Conservation (phyloP, 2,113 vertebrate species). For the Vulpes ferrilata region DNA sequence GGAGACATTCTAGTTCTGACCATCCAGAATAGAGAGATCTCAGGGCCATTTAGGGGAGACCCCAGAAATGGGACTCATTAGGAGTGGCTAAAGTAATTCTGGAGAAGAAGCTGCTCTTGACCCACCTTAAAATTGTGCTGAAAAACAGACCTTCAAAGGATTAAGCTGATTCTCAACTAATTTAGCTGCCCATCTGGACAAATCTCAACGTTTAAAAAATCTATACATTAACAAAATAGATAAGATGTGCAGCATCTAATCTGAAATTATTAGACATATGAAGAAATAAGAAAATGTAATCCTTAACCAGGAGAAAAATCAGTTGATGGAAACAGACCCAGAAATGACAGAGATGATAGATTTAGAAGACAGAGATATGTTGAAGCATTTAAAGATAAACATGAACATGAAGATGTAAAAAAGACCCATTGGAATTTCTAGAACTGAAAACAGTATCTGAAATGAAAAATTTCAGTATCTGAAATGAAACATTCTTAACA, state of each 20-base stretch:
- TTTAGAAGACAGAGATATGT: neutral
- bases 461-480: neutral
- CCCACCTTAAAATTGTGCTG: neutral
- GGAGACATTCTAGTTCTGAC: neutral
- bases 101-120: neutral
- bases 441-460: slow-evolving; percentile 15
- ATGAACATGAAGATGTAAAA: neutral
- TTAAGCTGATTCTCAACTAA: neutral
- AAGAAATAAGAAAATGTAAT: neutral
- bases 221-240: neutral
- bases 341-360: neutral
- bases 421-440: neutral
- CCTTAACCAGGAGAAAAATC: neutral
- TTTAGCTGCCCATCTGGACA: neutral
- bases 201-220: neutral
- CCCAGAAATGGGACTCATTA: neutral
- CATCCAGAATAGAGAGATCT: neutral
- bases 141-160: neutral
- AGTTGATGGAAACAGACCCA: neutral
- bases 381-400: slow-evolving; percentile 13
- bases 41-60: neutral
- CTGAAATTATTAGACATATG: neutral
- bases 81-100: neutral
- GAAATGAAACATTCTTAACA: slow-evolving; percentile 2
- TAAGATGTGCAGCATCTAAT: neutral